Conservation (phyloP, 2,797 vertebrate genomes). For the Numenius phaeopus region DNA sequence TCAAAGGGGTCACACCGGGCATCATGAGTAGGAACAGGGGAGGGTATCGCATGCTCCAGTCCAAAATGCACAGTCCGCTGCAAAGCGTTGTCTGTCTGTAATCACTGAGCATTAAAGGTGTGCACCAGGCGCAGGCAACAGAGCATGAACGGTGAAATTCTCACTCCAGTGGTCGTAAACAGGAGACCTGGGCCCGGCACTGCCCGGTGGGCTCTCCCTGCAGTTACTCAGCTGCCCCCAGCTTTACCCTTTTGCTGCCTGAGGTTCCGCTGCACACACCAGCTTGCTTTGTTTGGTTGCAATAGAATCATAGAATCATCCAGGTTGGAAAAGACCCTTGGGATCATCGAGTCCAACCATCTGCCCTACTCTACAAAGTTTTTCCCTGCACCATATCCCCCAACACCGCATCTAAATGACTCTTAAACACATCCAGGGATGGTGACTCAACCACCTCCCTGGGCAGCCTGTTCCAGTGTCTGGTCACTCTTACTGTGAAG, state of each 20-base stretch:
- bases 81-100: not conserved
- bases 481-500: too few relatives aligned
- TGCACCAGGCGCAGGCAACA: not conserved
- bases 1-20: rapidly evolving
- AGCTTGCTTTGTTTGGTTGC: not conserved
- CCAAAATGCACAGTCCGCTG: not conserved
- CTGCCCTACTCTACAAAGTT: too few relatives aligned
- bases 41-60: not conserved
- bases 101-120: not conserved
- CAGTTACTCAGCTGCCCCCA: not conserved
- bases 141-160: not conserved
- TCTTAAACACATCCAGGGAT: too few relatives aligned
- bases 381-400: too few relatives aligned
- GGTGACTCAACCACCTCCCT: too few relatives aligned
- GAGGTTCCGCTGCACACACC: rapidly evolving
- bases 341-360: too few relatives aligned
- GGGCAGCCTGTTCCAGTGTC: too few relatives aligned
- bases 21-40: not conserved
- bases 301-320: not conserved
- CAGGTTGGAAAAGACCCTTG: too few relatives aligned
- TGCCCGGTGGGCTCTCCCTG: not conserved
- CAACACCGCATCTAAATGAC: too few relatives aligned
- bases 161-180: not conserved
- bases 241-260: not conserved
- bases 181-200: rapidly evolving